These are phyloP conservation scores for Sinocyclocheilus maitianheensis DNA, from an alignment of 2,113 vertebrate genomes.

Conservation along the genomic window DNA sequence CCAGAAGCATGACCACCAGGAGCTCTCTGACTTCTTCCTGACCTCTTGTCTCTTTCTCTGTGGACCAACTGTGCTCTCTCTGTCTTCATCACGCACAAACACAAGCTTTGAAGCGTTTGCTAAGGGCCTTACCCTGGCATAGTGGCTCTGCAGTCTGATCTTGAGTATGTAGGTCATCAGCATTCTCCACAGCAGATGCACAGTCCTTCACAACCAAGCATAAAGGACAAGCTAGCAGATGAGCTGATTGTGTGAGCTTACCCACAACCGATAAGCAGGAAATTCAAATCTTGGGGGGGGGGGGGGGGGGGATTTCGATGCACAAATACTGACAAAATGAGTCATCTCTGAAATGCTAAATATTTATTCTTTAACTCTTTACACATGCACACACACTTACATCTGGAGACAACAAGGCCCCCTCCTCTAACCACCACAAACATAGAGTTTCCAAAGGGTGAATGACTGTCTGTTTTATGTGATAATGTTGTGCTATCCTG, in stretches of 20 bases:
- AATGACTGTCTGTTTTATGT: constrained; percentile 11
- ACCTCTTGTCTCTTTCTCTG: constrained; percentile 46
- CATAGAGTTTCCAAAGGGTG: constrained; percentile 26
- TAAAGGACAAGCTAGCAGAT: constrained; percentile 74
- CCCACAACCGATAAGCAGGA: constrained; percentile 26
- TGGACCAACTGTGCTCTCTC: constrained; percentile 47
- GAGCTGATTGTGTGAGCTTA: constrained; percentile 54
- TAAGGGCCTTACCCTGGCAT: constrained; percentile 37
- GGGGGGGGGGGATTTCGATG: constrained; percentile 23
- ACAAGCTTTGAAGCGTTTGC: constrained; percentile 41
- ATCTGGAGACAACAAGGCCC: constrained; percentile 5
- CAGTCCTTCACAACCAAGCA: constrained; percentile 70
- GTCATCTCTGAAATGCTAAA: constrained; percentile 12
- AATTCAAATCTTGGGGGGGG: neutral
- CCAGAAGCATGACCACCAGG: constrained; percentile 20
- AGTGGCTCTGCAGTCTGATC: constrained; percentile 68
- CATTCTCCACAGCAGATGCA: constrained; percentile 67
- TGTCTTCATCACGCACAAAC: constrained; percentile 49
- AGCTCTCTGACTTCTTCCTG: constrained; percentile 50
- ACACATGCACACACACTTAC: constrained; percentile 12
- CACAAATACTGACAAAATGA: constrained; percentile 29
- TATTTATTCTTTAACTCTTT: neutral
- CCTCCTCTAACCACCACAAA: neutral
- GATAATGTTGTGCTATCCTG: constrained; percentile 28
- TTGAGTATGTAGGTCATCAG: constrained; percentile 74